Evolutionary conservation across 2,113 vertebrate species (phyloP), one percentile per base, ranked within the genome.

Genomic region (Lates calcarifer): DNA sequence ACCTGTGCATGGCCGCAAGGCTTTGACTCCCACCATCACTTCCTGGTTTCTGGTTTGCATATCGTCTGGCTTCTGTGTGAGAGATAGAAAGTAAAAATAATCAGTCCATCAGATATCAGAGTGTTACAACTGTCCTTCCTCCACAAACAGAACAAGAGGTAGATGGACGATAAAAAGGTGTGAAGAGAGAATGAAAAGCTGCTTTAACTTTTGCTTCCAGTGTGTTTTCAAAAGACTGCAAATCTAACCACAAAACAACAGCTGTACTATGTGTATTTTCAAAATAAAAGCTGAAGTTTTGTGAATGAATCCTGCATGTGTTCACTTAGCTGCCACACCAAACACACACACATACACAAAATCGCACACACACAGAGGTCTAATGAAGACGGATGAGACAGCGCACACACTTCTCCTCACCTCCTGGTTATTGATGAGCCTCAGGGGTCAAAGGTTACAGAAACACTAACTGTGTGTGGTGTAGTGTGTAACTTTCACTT

Each of bases 361-460:
- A 47, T 77, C 63, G 74, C 69, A 65, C 70, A 71, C 66, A 51
- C 33, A 62, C 74, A 58, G 18, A 26, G 49, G 81, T 43, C 71
- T 92, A 90, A 93, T 87, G 88, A 87, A 93, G 92, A 93, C 41
- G 45, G 86, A 93, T 90, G 90, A 84, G 92, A 92, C 91, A 88
- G 91, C 87, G 51, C 88, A 83, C 92, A 92, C 92, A 87, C 92
- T 89, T 88, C 87, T 82, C 62, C 70, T 67, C 49, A 62, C 81
- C 77, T 88, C 65, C 85, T 20, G 66, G 84, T 93, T 91, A 90
- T 86, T 89, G 91, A 93, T 93, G 92, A 87, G 82, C 45, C 31
- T 11, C 24, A 64, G 33, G 37, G 90, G 91, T 91, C 88, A 87
- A 78, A 91, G 87, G 91, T 92, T 88, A 89, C 11, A 76, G 74